Base-by-base conservation (phyloP, 2,113 vertebrate genomes). In the Mionectes macconnelli region DNA sequence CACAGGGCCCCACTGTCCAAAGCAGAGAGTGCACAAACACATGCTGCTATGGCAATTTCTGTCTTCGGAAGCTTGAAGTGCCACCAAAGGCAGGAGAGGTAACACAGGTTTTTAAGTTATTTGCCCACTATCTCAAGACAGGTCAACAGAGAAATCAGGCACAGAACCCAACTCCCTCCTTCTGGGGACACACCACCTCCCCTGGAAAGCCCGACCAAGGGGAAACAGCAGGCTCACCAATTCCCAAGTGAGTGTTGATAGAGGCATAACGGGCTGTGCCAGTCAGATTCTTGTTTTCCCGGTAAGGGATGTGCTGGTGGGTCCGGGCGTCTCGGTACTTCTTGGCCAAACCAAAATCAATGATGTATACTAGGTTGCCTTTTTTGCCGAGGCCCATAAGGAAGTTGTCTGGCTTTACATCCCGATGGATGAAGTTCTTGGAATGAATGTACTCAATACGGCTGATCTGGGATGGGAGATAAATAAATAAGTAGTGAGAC, bases 381-480 rank as follows among this genome's bases (percentile, higher is more conserved):
- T 99, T 99, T 97, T 99, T 99, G 75, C 99, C 99, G 3, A 99
- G 98, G 28, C 99, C 99, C 99, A 99, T 99, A 50, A 99, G 98
- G 93, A 99, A 99, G 97, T 99, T 99, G 95, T 99, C 99, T 1
- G 99, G 99, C 92, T 99, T 99, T 66, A 99, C 99, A 40, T 99
- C 99, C 47, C 99, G 98, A 95, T 99, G 99, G 95, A 99, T 99
- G 97, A 99, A 99, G 92, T 99, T 99, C 98, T 99, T 99, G 92
- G 99, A 99, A 98, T 99, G 99, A 97, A 99, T 99, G 92, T 99
- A 99, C 97, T 99, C 99, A 16, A 99, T 99, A 84, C 99, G 99
- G 96, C 99, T 99, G 92, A 99, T 99, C 99, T 99, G 93, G 64
- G 92, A 33, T 2, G 14, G 5, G 7, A 8, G 10, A 35, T 35